Conservation (phyloP, 1,140 invertebrate species). For the Dufourea novaeangliae region DNA sequence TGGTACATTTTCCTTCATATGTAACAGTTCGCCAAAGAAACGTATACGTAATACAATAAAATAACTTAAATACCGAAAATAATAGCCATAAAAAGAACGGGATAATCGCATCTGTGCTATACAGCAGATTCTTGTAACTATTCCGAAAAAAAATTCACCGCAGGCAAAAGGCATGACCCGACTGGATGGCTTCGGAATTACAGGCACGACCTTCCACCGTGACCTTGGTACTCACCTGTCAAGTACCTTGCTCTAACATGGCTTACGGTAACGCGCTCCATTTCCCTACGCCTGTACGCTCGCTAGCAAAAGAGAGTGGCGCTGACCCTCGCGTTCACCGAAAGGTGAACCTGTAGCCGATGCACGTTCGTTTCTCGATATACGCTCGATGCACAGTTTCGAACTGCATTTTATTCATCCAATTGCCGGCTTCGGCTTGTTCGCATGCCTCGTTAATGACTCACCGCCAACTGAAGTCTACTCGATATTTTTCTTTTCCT, state of each 20-base stretch:
- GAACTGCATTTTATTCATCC: conserved; percentile 6
- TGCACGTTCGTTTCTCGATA: conserved; percentile 19
- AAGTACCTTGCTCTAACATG: conserved; percentile 58
- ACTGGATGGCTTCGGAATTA: conserved; percentile 17
- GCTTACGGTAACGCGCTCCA: conserved; percentile 63
- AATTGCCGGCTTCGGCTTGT: conserved; percentile 21
- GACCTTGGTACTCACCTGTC: conserved; percentile 66
- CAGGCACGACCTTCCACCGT: conserved; percentile 51
- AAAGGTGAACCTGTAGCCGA: conserved; percentile 19
- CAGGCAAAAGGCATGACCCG: not conserved
- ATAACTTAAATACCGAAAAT: too few relatives aligned
- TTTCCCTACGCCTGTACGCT: conserved; percentile 55
- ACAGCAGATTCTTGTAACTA: too few relatives aligned
- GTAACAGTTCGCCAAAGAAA: too few relatives aligned
- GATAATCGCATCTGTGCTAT: too few relatives aligned
- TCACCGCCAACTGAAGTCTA: conserved; percentile 5
- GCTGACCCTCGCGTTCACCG: conserved; percentile 63
- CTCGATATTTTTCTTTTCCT: too few relatives aligned
- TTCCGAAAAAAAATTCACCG: too few relatives aligned
- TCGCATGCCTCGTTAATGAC: conserved; percentile 30
- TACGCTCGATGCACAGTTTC: conserved; percentile 36
- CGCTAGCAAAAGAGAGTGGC: conserved; percentile 58
- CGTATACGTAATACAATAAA: too few relatives aligned
- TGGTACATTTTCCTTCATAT: too few relatives aligned
- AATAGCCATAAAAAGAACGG: too few relatives aligned